These are phyloP conservation scores for Pyrrhia umbra DNA, from an alignment of 2,888 invertebrate species.

Conservation along the genomic window DNA sequence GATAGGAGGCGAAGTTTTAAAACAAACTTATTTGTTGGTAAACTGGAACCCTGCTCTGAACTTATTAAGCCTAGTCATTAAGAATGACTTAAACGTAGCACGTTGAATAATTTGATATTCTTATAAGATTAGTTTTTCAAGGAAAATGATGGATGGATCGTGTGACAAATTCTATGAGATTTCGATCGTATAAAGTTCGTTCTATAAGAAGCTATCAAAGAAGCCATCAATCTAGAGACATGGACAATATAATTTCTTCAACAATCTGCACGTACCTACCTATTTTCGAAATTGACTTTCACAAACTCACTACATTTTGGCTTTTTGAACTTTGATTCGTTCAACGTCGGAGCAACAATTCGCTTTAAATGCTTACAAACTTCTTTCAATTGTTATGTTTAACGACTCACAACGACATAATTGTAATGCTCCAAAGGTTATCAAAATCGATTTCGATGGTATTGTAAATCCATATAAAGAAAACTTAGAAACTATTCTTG, in stretches of 20 bases:
- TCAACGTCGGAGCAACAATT: slow-evolving; percentile 9
- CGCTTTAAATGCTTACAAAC: slow-evolving; percentile 17
- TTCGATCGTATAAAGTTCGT: slow-evolving; percentile 5
- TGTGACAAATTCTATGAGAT: slow-evolving; percentile 17
- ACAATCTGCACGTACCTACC: slow-evolving; percentile 12
- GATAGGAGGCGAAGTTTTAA: not conserved
- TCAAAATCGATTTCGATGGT: slow-evolving; percentile 15
- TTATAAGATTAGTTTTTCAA: not conserved
- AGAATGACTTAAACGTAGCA: not conserved
- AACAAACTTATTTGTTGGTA: not conserved
- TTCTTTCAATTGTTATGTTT: slow-evolving; percentile 13
- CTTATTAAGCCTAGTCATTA: slow-evolving; percentile 4
- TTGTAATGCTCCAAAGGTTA: slow-evolving; percentile 4
- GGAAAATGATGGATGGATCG: slow-evolving; percentile 6
- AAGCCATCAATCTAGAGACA: slow-evolving; percentile 32
- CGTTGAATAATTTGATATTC: slow-evolving; percentile 18
- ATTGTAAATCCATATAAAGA: not conserved
- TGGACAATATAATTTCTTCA: slow-evolving; percentile 18
- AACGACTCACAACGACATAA: slow-evolving; percentile 9
- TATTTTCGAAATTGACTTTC: slow-evolving; percentile 32
- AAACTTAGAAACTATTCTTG: not conserved
- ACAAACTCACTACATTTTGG: slow-evolving; percentile 8
- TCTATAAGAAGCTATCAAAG: slow-evolving; percentile 8
- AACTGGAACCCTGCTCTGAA: not conserved
- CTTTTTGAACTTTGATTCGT: slow-evolving; percentile 23